phyloP scores from a whole-genome alignment of 2,797 vertebrate species.

The Synaphobranchus kaupii region DNA sequence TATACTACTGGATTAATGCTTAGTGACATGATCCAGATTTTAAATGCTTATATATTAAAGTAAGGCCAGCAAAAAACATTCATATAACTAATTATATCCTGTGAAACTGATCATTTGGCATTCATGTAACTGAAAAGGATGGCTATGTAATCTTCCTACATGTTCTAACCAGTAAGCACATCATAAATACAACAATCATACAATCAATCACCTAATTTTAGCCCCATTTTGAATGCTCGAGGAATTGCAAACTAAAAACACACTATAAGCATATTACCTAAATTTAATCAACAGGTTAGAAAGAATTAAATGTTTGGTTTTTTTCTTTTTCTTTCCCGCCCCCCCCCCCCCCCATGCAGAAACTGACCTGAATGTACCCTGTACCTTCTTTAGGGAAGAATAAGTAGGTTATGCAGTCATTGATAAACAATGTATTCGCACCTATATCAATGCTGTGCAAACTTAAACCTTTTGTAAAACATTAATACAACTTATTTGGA shows the following conservation, averaged over 20 bases:
- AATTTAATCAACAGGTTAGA: background rate
- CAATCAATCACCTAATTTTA: background rate
- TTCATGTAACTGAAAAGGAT: conserved; percentile 20
- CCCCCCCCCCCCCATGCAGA: too few species aligned
- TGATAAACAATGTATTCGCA: conserved; percentile 12
- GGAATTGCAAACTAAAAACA: background rate
- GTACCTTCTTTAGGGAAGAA: background rate
- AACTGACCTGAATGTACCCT: background rate
- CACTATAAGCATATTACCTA: conserved; percentile 10
- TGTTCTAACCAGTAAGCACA: background rate
- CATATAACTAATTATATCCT: background rate
- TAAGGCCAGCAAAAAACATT: background rate
- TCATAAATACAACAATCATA: background rate
- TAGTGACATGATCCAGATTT: conserved; percentile 18
- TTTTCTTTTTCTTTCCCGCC: too few species aligned
- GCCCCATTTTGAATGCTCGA: background rate
- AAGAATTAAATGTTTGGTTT: background rate
- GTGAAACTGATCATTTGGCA: conserved; percentile 18
- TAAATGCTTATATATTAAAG: background rate
- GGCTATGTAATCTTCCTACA: background rate
- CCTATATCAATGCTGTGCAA: conserved; percentile 22
- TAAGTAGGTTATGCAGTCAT: background rate
- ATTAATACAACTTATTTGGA: conserved; percentile 3
- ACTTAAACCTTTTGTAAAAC: background rate
- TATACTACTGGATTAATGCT: background rate